phyloP scores from a whole-genome alignment of 2,113 vertebrate genomes.

The Narcine bancroftii region DNA sequence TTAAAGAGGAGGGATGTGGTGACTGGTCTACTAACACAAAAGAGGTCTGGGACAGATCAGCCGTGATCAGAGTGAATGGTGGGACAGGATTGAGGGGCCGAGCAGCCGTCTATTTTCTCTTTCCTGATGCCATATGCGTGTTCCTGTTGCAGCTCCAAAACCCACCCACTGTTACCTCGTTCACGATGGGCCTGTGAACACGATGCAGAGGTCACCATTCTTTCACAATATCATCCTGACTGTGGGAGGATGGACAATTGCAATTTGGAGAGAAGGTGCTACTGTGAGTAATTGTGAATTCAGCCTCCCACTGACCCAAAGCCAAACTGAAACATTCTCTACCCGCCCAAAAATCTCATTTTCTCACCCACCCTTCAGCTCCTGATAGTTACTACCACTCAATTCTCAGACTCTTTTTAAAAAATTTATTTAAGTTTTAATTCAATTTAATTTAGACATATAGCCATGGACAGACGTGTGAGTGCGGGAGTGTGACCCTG shows the following conservation, averaged over 20 bases:
- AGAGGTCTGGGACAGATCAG: too few species aligned
- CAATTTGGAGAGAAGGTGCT: conserved; percentile 83
- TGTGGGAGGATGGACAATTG: conserved; percentile 67
- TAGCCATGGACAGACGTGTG: too few species aligned
- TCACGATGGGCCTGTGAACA: conserved; percentile 65
- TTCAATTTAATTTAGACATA: too few species aligned
- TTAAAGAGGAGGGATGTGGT: too few species aligned
- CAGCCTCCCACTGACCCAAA: neutral
- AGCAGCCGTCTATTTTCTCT: too few species aligned
- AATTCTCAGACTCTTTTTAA: too few species aligned
- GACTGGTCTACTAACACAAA: too few species aligned
- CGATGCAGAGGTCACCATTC: conserved; percentile 76
- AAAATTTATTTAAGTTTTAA: too few species aligned
- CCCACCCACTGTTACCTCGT: conserved; percentile 46
- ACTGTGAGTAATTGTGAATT: conserved; percentile 61
- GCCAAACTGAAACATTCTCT: neutral
- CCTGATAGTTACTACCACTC: too few species aligned
- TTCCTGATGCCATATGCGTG: neutral
- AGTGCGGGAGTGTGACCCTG: too few species aligned
- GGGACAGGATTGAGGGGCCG: too few species aligned
- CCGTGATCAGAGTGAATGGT: too few species aligned
- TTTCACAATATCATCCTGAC: conserved; percentile 77
- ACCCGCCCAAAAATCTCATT: neutral
- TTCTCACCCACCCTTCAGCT: neutral
- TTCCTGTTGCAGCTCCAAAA: conserved; percentile 49